These are phyloP conservation scores for Tenebrosternarchus preto DNA, from an alignment of 2,113 vertebrate species.

Conservation along the genomic window DNA sequence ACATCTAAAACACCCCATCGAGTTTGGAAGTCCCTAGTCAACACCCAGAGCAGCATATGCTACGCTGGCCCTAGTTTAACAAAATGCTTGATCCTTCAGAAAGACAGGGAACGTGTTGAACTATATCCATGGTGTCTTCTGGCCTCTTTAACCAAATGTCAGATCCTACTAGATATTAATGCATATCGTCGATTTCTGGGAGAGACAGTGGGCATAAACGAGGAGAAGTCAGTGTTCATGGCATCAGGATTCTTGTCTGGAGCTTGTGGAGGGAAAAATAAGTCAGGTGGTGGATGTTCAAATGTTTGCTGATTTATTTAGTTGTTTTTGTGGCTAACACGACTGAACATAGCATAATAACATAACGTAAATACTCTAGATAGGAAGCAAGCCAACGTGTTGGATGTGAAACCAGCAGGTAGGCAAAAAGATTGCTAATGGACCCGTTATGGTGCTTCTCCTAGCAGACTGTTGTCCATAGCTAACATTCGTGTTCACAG, in stretches of 20 bases:
- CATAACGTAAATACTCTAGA: too few relatives aligned
- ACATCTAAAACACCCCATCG: not conserved
- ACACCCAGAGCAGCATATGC: not conserved
- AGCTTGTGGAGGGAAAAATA: not conserved
- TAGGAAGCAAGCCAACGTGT: too few relatives aligned
- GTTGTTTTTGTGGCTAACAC: too few relatives aligned
- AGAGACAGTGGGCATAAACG: not conserved
- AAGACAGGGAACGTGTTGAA: not conserved
- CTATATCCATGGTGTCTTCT: not conserved
- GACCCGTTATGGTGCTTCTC: too few relatives aligned
- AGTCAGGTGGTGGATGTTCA: not conserved
- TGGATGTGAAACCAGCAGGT: too few relatives aligned
- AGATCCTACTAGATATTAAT: slow-evolving; percentile 1
- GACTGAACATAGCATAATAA: too few relatives aligned
- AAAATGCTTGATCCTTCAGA: slow-evolving; percentile 6
- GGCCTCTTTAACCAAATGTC: slow-evolving; percentile 9
- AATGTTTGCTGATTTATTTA: too few relatives aligned
- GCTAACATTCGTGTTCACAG: too few relatives aligned
- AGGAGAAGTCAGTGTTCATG: not conserved
- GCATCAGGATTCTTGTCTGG: not conserved
- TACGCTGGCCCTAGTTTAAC: not conserved
- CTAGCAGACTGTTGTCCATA: too few relatives aligned
- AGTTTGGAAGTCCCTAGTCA: not conserved
- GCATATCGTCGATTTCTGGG: slow-evolving; percentile 4
- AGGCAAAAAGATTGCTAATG: too few relatives aligned